phyloP scores from a whole-genome alignment of 2,888 invertebrate genomes.

The Psylliodes chrysocephalus region DNA sequence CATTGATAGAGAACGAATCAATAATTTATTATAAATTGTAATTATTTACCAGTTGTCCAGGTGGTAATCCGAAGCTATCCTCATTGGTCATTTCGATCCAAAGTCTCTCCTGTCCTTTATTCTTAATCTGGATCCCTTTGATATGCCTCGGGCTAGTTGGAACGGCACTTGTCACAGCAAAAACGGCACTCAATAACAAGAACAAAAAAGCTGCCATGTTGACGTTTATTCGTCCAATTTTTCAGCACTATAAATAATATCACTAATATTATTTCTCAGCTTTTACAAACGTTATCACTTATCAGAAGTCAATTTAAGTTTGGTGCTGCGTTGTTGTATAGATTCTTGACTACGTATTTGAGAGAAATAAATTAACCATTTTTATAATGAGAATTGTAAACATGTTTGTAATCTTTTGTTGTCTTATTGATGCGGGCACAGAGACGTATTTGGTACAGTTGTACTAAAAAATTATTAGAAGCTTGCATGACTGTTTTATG shows the following conservation, averaged over 20 bases:
- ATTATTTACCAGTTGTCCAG: constrained; percentile 43
- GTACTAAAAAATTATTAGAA: too few species aligned
- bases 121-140: constrained; percentile 44
- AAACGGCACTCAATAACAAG: constrained; percentile 27
- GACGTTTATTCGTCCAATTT: too few species aligned
- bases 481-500: too few species aligned
- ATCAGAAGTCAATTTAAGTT: not conserved
- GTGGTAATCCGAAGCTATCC: constrained; percentile 36
- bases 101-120: constrained; percentile 34
- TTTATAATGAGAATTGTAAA: constrained; percentile 42
- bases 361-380: constrained; percentile 36
- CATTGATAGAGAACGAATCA: too few species aligned
- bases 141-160: constrained; percentile 22
- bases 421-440: constrained; percentile 30
- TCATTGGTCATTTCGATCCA: constrained; percentile 43
- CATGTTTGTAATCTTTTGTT: constrained; percentile 43
- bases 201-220: constrained; percentile 9
- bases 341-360: constrained; percentile 31
- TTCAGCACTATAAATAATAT: too few species aligned
- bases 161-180: constrained; percentile 14
- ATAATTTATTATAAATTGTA: too few species aligned
- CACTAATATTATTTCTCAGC: too few species aligned
- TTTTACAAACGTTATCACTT: too few species aligned
- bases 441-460: constrained; percentile 1
- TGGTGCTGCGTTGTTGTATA: constrained; percentile 15